Evolutionary conservation across 2,888 invertebrate genomes (phyloP), one percentile per base, ranked within the genome.

Genomic region (Drosophila greeni): DNA sequence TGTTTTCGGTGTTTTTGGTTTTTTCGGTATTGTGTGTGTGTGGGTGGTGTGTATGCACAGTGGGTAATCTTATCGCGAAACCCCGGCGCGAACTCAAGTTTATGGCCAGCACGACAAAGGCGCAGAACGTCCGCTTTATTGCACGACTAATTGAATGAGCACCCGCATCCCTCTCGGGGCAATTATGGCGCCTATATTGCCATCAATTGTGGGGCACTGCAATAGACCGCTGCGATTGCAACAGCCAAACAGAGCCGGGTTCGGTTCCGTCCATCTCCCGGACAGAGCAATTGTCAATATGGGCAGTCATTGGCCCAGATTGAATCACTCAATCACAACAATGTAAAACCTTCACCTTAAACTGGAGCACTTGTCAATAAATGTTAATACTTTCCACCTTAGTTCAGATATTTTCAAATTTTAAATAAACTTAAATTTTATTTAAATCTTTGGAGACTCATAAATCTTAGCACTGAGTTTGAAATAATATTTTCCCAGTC

Each of bases 151-250:
- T 82, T 82, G 70, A 80, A 74, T 74, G 74, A 84, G 68, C 48
- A 37, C 26, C 40, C 34, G 42, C 33, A 64, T 43, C 39, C 39
- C 39, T 36, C 42, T 20, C 40, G 23, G 26, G 40, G 36, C 47
- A 53, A 67, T 60, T 47, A 62, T 48, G 56, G 54, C 62, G 47
- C 55, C 64, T 60, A 79, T 65, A 79, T 81, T 78, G 79, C 67
- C 67, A 70, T 72, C 74, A 84, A 80, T 80, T 80, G 74, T 31
- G 55, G 48, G 49, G 65, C 82, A 75, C 45, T 82, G 81, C 81
- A 81, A 81, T 82, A 72, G 64, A 49, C 51, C 48, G 36, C 24
- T 54, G 42, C 62, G 72, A 84, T 82, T 82, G 85, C 85, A 82
- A 74, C 83, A 82, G 74, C 76, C 79, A 72, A 53, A 42, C 34